Percentiles rank a stretch among this genome's conserved stretches.
These are phyloP conservation scores for Ophonus ardosiacus DNA, from an alignment of 2,888 invertebrate species.

Conservation along the genomic window DNA sequence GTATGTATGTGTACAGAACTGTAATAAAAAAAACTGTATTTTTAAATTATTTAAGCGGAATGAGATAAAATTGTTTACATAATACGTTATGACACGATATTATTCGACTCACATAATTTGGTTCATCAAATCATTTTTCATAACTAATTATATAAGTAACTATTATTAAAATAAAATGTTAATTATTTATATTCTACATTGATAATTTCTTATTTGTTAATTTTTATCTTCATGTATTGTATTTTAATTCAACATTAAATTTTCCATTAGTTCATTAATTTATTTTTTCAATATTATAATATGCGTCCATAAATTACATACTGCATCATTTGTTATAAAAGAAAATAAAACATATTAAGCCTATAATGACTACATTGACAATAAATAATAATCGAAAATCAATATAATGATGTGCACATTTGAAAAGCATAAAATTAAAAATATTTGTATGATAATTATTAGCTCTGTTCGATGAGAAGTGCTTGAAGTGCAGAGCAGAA, in stretches of 20 bases:
- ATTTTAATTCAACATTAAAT: neutral
- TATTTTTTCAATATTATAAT: neutral
- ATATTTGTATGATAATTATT: too few relatives aligned
- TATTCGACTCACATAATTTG: too few relatives aligned
- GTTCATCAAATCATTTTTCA: too few relatives aligned
- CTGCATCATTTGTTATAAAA: neutral
- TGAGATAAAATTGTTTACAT: too few relatives aligned
- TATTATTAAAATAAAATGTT: neutral
- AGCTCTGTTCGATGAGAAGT: too few relatives aligned
- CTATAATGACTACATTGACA: neutral
- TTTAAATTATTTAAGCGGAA: too few relatives aligned
- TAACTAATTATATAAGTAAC: too few relatives aligned
- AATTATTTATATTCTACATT: neutral
- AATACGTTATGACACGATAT: too few relatives aligned
- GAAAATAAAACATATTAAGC: neutral
- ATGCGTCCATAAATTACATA: neutral
- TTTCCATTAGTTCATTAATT: conserved; percentile 4
- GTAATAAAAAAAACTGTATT: too few relatives aligned
- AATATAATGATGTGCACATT: neutral
- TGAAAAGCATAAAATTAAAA: too few relatives aligned
- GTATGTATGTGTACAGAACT: too few relatives aligned
- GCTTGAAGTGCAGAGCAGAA: too few relatives aligned
- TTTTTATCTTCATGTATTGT: neutral
- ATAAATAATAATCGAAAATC: neutral
- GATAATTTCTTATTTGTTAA: neutral